Conservation (phyloP, 2,888 invertebrate genomes). For the Sphinx pinastri region DNA sequence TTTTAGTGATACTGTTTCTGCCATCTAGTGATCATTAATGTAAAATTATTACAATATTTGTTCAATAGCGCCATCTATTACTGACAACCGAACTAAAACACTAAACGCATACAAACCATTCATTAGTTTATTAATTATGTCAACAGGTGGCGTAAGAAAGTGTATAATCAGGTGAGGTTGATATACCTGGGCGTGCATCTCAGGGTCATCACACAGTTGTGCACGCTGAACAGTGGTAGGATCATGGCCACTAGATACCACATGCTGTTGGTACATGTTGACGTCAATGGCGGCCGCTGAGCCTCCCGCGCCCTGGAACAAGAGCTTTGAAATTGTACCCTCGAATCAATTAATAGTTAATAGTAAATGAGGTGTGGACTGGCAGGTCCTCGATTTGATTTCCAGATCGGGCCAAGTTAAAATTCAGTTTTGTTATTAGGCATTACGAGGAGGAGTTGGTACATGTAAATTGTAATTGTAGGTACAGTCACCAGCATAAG, state of each 20-base stretch:
- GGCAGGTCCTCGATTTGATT: neutral
- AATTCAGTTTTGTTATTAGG: too few relatives aligned
- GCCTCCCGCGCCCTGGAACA: slow-evolving; percentile 43
- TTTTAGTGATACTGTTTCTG: neutral
- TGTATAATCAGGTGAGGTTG: neutral
- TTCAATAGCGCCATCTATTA: neutral
- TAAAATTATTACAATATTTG: neutral
- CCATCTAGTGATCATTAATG: neutral
- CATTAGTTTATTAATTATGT: neutral
- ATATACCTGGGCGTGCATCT: slow-evolving; percentile 59
- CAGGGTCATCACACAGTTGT: slow-evolving; percentile 46
- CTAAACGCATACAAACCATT: too few relatives aligned
- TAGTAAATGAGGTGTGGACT: too few relatives aligned
- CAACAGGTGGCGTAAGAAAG: slow-evolving; percentile 38
- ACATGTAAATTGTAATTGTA: too few relatives aligned
- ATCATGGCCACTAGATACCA: slow-evolving; percentile 63
- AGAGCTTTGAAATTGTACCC: neutral
- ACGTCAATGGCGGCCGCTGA: slow-evolving; percentile 48
- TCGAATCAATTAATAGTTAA: too few relatives aligned
- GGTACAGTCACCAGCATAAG: too few relatives aligned
- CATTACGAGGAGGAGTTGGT: too few relatives aligned
- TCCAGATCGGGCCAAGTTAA: neutral
- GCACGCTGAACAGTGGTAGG: slow-evolving; percentile 56
- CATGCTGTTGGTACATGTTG: slow-evolving; percentile 43
- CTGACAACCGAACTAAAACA: neutral